phyloP scores from a whole-genome alignment of 2,888 invertebrate species.

The Mythimna impura region DNA sequence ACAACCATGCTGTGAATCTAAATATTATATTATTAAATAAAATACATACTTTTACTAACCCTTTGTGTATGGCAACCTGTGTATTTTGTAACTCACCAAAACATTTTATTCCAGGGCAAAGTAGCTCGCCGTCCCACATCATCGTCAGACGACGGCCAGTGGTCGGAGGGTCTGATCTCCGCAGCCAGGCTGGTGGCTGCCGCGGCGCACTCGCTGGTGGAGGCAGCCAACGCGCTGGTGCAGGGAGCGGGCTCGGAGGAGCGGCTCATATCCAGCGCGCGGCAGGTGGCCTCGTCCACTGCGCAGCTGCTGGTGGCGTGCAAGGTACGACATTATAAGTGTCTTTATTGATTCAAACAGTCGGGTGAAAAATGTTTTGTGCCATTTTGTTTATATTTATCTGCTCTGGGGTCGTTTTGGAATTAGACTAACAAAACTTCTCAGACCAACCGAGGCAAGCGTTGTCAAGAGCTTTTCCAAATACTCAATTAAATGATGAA shows the following conservation, averaged over 20 bases:
- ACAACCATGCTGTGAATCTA: too few species aligned
- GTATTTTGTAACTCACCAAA: background rate
- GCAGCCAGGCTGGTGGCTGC: conserved; percentile 99
- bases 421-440: too few species aligned
- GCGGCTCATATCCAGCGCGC: conserved; percentile 98
- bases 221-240: conserved; percentile 99
- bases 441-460: too few species aligned
- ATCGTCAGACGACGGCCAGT: conserved; percentile 98
- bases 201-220: conserved; percentile 99
- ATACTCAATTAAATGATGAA: too few species aligned
- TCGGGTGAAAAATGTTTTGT: too few species aligned
- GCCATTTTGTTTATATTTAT: too few species aligned
- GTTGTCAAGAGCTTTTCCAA: too few species aligned
- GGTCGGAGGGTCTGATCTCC: conserved; percentile 99
- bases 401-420: too few species aligned
- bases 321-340: conserved; percentile 90
- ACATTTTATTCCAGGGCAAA: conserved; percentile 91
- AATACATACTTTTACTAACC: too few species aligned
- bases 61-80: too few species aligned
- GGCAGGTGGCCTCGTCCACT: conserved; percentile 99
- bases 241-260: conserved; percentile 97
- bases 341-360: too few species aligned
- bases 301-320: conserved; percentile 99
- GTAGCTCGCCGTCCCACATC: conserved; percentile 95
- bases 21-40: too few species aligned